Conservation (phyloP, 2,888 invertebrate genomes). For the Parnassius glacialis region DNA sequence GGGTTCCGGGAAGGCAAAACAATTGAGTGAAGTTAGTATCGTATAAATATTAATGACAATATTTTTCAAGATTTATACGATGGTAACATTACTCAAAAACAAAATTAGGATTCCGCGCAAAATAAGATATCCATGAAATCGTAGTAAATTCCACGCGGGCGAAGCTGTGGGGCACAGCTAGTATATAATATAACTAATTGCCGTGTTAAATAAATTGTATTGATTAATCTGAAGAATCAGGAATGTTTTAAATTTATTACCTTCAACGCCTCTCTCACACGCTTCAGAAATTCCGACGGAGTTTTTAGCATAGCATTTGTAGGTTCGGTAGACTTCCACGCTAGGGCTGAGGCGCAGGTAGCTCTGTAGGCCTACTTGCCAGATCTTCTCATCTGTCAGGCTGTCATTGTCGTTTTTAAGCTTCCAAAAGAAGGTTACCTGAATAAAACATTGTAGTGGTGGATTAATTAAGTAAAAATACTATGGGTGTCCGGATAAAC, state of each 20-base stretch:
- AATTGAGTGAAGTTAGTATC: too few relatives aligned
- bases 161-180: too few relatives aligned
- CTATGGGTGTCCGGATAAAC: too few relatives aligned
- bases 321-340: slow-evolving; percentile 84
- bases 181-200: too few relatives aligned
- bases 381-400: slow-evolving; percentile 81
- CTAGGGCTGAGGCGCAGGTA: slow-evolving; percentile 72
- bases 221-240: neutral
- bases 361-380: slow-evolving; percentile 63
- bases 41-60: too few relatives aligned
- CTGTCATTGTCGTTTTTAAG: slow-evolving; percentile 92
- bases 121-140: too few relatives aligned
- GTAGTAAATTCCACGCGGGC: too few relatives aligned
- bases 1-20: too few relatives aligned
- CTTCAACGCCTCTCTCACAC: slow-evolving; percentile 85
- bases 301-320: slow-evolving; percentile 92
- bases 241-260: slow-evolving; percentile 49
- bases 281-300: slow-evolving; percentile 85
- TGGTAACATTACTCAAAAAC: too few relatives aligned
- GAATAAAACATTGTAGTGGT: slow-evolving; percentile 16
- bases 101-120: too few relatives aligned
- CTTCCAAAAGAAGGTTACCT: slow-evolving; percentile 90
- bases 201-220: neutral
- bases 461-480: neutral
- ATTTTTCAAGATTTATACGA: too few relatives aligned